These are phyloP conservation scores for Sweltsa coloradensis DNA, from an alignment of 1,140 invertebrate genomes.

Conservation along the genomic window DNA sequence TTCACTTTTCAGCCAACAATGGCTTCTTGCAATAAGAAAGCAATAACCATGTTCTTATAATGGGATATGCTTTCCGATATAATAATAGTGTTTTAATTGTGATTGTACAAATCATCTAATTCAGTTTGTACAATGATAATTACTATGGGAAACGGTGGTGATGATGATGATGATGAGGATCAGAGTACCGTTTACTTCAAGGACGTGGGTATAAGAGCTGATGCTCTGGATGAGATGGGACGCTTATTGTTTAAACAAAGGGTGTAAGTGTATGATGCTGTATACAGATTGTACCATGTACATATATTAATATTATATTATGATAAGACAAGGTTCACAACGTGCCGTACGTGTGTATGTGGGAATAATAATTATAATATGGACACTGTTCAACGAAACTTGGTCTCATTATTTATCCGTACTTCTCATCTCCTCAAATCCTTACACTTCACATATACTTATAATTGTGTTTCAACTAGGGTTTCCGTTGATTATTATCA, in stretches of 20 bases:
- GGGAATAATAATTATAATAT: slow-evolving; percentile 71
- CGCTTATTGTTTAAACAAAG: slow-evolving; percentile 15
- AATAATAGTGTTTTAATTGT: slow-evolving; percentile 25
- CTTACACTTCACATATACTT: background rate
- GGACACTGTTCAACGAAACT: slow-evolving; percentile 64
- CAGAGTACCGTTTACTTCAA: too few species aligned
- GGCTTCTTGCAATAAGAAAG: slow-evolving; percentile 38
- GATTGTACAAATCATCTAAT: slow-evolving; percentile 16
- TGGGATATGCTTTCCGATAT: slow-evolving; percentile 32
- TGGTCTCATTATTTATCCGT: slow-evolving; percentile 1
- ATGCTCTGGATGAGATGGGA: too few species aligned
- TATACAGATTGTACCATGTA: slow-evolving; percentile 58
- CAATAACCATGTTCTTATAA: slow-evolving; percentile 38
- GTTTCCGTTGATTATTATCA: too few species aligned
- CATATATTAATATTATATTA: slow-evolving; percentile 43
- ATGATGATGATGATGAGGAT: too few species aligned
- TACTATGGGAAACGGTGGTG: too few species aligned
- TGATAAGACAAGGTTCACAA: slow-evolving; percentile 72
- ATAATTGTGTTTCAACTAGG: too few species aligned
- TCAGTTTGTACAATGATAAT: too few species aligned
- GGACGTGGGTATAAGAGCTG: too few species aligned
- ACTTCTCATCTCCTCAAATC: background rate
- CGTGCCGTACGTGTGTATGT: slow-evolving; percentile 76
- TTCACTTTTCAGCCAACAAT: slow-evolving; percentile 21
- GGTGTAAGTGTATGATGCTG: slow-evolving; percentile 32